Evolutionary conservation across 2,888 invertebrate genomes (phyloP).

Genomic region (Eilema depressum): DNA sequence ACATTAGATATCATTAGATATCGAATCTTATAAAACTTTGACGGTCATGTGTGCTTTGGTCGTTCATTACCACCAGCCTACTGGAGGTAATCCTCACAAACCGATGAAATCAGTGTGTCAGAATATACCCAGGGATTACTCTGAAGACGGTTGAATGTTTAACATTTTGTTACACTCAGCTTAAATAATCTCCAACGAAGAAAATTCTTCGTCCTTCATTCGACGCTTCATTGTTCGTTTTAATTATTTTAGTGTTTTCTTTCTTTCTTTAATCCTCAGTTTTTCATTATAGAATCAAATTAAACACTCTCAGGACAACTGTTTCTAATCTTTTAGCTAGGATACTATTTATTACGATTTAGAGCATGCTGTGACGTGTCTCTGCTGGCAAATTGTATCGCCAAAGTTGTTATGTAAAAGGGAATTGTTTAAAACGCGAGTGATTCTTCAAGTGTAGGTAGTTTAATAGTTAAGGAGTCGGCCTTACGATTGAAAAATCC

Average conservation of each 20-base stretch:
- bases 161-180: background rate
- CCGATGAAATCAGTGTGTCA: no score
- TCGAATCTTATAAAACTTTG: background rate
- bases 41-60: background rate
- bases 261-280: background rate
- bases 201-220: background rate
- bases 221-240: background rate
- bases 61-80: background rate
- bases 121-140: background rate
- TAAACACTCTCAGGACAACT: background rate
- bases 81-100: no score
- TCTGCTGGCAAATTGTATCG: background rate
- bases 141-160: background rate
- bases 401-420: no score
- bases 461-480: no score
- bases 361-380: background rate
- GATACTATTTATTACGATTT: background rate
- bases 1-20: background rate
- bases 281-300: background rate
- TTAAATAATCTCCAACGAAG: background rate
- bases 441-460: no score
- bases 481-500: no score
- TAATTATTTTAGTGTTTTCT: background rate
- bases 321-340: background rate
- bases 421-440: no score